Conservation (phyloP, 64 coral and sea anemone genomes). For the Porites lutea region DNA sequence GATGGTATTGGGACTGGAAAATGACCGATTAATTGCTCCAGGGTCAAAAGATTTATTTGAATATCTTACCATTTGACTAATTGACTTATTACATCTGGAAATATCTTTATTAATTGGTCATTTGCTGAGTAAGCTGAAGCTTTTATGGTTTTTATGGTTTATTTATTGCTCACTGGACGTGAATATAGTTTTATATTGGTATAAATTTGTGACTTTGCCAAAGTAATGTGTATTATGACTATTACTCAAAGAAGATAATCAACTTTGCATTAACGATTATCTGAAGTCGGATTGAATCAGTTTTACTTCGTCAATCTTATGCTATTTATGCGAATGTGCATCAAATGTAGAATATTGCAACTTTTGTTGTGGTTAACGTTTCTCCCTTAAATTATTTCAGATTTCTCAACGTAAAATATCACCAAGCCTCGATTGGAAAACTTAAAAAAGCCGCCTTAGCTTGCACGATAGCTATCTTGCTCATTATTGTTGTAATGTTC, state of each 20-base stretch:
- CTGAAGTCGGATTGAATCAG: too few species aligned
- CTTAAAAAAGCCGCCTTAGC: conserved; percentile 56
- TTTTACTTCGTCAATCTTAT: too few species aligned
- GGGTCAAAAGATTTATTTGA: too few species aligned
- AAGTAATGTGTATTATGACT: too few species aligned
- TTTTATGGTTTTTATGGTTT: background rate
- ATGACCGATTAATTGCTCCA: background rate
- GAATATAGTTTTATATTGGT: too few species aligned
- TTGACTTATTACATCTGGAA: background rate
- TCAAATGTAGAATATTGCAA: too few species aligned
- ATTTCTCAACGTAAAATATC: conserved; percentile 67
- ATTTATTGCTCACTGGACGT: background rate
- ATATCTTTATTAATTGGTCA: background rate
- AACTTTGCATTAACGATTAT: too few species aligned
- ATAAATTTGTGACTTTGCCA: too few species aligned
- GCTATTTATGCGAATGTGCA: too few species aligned
- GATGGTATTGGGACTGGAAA: background rate
- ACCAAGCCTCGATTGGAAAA: conserved; percentile 65
- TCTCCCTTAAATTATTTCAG: background rate
- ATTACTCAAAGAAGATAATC: too few species aligned
- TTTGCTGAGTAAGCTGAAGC: too few species aligned
- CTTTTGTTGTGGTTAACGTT: background rate
- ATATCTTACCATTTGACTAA: background rate
- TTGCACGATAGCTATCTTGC: conserved; percentile 41
- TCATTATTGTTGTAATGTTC: conserved; percentile 51